Conservation (phyloP, 2,888 invertebrate genomes). For the Hypsopygia costalis region DNA sequence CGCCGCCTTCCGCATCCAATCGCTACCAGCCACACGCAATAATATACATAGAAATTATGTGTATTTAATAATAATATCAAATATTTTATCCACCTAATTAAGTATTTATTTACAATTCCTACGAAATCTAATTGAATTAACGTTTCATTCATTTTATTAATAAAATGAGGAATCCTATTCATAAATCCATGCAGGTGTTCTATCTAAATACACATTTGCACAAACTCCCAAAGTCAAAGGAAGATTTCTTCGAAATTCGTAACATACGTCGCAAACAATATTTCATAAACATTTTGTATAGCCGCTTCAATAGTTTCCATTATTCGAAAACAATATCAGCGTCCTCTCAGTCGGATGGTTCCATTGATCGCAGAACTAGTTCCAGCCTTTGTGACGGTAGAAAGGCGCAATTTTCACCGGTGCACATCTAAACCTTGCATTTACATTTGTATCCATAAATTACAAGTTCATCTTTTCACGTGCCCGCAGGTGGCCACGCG, state of each 20-base stretch:
- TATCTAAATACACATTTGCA: conserved; percentile 31
- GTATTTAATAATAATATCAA: too few relatives aligned
- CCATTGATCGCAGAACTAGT: conserved; percentile 45
- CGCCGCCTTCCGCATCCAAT: too few relatives aligned
- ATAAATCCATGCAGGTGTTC: neutral
- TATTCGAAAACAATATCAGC: conserved; percentile 42
- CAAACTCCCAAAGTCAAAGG: conserved; percentile 26
- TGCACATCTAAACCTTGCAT: conserved; percentile 39
- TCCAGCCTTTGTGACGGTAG: conserved; percentile 36
- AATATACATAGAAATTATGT: too few relatives aligned
- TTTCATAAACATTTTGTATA: conserved; percentile 23
- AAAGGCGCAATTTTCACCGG: conserved; percentile 63
- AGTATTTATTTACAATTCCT: too few relatives aligned
- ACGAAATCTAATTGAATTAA: too few relatives aligned
- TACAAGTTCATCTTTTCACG: conserved; percentile 43
- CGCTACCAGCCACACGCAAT: too few relatives aligned
- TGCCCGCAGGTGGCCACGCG: conserved; percentile 56
- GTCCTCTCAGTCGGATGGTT: conserved; percentile 42
- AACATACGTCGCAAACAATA: conserved; percentile 28
- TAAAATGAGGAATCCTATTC: neutral
- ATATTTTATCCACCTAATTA: too few relatives aligned
- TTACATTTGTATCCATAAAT: conserved; percentile 57
- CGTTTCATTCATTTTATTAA: too few relatives aligned
- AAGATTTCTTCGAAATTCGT: conserved; percentile 31
- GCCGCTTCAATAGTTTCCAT: conserved; percentile 32